phyloP scores from a whole-genome alignment of 2,888 invertebrate genomes.

The Hymenopus coronatus region DNA sequence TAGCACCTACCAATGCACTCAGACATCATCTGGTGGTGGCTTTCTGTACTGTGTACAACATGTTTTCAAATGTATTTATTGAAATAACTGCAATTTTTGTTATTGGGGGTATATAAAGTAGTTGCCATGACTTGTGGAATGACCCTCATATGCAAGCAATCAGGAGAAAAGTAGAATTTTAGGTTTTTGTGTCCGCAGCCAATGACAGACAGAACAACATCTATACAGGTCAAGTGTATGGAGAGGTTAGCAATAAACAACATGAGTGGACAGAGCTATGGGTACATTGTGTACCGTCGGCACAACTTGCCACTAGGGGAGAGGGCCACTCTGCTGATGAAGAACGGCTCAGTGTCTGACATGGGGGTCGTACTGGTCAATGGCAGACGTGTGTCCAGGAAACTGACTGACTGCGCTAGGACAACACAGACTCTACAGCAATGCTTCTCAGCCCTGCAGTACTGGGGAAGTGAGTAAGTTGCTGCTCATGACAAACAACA shows the following conservation, averaged over 20 bases:
- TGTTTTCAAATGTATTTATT: no score
- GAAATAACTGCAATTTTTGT: no score
- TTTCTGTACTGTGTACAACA: no score
- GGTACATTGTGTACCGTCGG: constrained; percentile 55
- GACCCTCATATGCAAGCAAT: no score
- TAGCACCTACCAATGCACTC: no score
- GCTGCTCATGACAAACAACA: no score
- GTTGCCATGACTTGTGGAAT: no score
- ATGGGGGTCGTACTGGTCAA: constrained; percentile 52
- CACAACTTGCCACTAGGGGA: constrained; percentile 34
- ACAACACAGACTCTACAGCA: no score
- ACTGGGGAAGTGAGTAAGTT: no score
- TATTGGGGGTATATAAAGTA: no score
- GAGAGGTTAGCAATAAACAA: constrained; percentile 45
- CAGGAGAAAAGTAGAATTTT: not conserved
- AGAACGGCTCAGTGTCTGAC: constrained; percentile 49
- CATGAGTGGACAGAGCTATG: constrained; percentile 55
- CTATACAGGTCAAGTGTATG: constrained; percentile 38
- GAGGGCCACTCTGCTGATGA: constrained; percentile 43
- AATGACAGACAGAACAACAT: constrained; percentile 22
- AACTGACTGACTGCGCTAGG: constrained; percentile 35
- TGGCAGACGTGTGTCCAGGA: constrained; percentile 42
- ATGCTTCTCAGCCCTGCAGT: no score
- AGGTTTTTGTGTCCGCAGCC: not conserved
- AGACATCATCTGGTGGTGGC: no score